Evolutionary conservation across 2,797 vertebrate species (phyloP).

Genomic region (Cuculus canorus): DNA sequence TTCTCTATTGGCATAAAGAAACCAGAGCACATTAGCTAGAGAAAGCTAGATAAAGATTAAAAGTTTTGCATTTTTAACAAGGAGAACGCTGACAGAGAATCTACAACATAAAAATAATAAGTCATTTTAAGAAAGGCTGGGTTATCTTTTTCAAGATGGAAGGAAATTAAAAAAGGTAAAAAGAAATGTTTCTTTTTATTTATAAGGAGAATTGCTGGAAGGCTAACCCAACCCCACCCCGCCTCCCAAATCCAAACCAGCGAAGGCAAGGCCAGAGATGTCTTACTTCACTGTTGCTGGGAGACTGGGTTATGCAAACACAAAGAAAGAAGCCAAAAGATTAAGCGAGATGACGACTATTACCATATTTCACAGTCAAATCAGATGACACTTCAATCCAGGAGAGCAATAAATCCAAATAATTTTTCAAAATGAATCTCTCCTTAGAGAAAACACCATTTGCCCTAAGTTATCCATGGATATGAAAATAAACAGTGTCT

Average conservation of each 20-base stretch:
- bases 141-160: neutral
- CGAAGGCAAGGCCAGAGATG: neutral
- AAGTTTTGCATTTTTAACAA: neutral
- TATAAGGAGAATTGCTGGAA: neutral
- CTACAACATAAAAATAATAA: neutral
- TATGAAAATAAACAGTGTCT: slow-evolving; percentile 16
- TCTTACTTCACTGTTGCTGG: slow-evolving; percentile 12
- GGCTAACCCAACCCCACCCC: neutral
- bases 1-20: neutral
- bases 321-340: slow-evolving; percentile 35
- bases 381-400: slow-evolving; percentile 2
- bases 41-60: neutral
- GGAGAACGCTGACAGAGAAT: neutral
- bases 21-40: neutral
- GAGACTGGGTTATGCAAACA: slow-evolving; percentile 44
- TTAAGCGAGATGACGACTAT: neutral
- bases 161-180: neutral
- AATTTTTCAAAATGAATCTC: slow-evolving; percentile 20
- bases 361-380: slow-evolving; percentile 43
- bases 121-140: neutral
- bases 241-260: neutral
- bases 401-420: neutral
- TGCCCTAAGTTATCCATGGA: neutral
- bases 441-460: slow-evolving; percentile 8
- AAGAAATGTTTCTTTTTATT: neutral